Conservation (phyloP, 2,113 vertebrate species). For the Phaetusa simplex region DNA sequence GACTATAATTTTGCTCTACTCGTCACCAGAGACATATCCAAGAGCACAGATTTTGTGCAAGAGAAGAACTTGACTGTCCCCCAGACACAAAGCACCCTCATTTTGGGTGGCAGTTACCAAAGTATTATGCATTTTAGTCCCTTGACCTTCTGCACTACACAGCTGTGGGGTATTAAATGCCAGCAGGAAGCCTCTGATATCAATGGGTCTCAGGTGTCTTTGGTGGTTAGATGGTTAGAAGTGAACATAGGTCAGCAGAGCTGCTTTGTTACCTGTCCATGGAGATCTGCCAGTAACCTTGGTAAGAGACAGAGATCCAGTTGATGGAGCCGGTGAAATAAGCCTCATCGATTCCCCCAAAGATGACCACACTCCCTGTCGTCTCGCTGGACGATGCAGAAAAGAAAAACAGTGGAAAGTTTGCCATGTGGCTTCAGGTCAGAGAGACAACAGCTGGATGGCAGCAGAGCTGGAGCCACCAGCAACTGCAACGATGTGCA, state of each 20-base stretch:
- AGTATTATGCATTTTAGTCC: fast-evolving
- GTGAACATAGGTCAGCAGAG: neutral
- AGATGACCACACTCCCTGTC: constrained; percentile 70
- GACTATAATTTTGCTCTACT: neutral
- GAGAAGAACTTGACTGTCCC: neutral
- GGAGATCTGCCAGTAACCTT: constrained; percentile 79
- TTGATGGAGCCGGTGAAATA: constrained; percentile 67
- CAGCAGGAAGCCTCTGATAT: neutral
- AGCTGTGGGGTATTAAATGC: fast-evolving
- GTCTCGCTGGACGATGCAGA: neutral
- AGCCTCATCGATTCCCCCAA: constrained; percentile 68
- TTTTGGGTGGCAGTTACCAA: neutral
- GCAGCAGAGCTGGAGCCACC: neutral
- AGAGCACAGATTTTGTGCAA: neutral
- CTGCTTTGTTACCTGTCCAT: constrained; percentile 73
- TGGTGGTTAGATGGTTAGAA: neutral
- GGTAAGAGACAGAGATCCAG: constrained; percentile 75
- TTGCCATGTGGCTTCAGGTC: fast-evolving
- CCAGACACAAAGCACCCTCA: neutral
- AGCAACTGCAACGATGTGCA: fast-evolving
- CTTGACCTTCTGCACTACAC: neutral
- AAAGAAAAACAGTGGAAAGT: neutral
- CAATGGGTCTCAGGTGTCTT: neutral
- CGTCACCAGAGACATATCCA: neutral
- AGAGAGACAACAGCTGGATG: fast-evolving